phyloP scores from a whole-genome alignment of 2,888 invertebrate species.

The Eupeodes luniger region DNA sequence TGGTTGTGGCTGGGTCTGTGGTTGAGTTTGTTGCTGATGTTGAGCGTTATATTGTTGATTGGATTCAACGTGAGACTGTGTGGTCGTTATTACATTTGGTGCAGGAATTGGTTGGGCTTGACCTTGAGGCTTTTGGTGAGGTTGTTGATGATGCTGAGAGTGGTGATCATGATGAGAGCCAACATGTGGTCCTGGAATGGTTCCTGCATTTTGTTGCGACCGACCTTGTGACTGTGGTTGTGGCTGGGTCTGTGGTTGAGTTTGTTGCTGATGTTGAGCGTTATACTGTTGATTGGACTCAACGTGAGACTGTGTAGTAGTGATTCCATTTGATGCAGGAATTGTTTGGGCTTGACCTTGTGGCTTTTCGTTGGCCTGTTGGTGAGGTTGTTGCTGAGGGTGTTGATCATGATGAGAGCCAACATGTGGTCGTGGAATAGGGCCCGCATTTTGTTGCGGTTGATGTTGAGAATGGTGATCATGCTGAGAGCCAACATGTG shows the following conservation, averaged over 20 bases:
- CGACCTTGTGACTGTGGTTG: not conserved
- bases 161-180: not conserved
- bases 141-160: not conserved
- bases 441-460: not conserved
- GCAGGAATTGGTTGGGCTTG: not conserved
- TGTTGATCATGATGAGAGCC: not conserved
- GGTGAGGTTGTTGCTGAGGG: constrained; percentile 1
- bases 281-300: not conserved
- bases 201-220: not conserved
- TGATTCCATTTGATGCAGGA: not conserved
- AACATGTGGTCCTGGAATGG: not conserved
- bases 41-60: constrained; percentile 1
- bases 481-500: not conserved
- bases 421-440: not conserved
- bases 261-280: not conserved
- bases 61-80: not conserved
- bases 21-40: too few species aligned
- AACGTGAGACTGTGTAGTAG: not conserved
- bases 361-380: not conserved
- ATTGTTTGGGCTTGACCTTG: not conserved
- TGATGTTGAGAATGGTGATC: not conserved
- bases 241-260: not conserved
- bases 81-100: not conserved
- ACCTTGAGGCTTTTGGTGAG: not conserved
- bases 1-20: not conserved